Evolutionary conservation across 2,888 invertebrate genomes (phyloP).

Genomic region (Caenorhabditis zanzibari): DNA sequence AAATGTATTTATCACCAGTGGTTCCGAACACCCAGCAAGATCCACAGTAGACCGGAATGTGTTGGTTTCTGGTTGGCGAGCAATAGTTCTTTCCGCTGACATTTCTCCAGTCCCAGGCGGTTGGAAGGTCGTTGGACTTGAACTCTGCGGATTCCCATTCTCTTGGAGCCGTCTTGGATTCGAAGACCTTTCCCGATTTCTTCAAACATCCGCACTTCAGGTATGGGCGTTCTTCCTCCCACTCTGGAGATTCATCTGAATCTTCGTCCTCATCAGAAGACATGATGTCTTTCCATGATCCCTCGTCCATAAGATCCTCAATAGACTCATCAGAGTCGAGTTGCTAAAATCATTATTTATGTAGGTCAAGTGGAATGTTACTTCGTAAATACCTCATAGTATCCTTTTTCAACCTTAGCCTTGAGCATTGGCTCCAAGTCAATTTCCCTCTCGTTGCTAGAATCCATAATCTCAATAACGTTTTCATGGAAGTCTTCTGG

Average conservation of each 20-base stretch:
- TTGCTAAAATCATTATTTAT: neutral
- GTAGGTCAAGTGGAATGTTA: neutral
- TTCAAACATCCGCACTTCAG: conserved; percentile 68
- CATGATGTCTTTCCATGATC: conserved; percentile 22
- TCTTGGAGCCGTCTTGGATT: conserved; percentile 71
- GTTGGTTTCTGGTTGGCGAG: conserved; percentile 85
- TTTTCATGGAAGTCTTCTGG: conserved; percentile 43
- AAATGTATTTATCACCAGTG: too few species aligned
- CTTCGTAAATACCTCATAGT: conserved; percentile 32
- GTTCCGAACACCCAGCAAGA: conserved; percentile 86
- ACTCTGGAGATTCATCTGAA: conserved; percentile 29
- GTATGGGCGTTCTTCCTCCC: conserved; percentile 63
- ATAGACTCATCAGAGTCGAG: conserved; percentile 9
- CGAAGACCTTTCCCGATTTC: conserved; percentile 69
- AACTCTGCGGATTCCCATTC: conserved; percentile 79
- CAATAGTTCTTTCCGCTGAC: conserved; percentile 85
- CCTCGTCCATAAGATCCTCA: conserved; percentile 22
- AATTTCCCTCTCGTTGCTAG: conserved; percentile 54
- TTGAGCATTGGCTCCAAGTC: conserved; percentile 51
- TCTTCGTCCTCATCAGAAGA: too few species aligned
- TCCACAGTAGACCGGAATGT: conserved; percentile 85
- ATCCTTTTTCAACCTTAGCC: conserved; percentile 41
- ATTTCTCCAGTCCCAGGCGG: conserved; percentile 85
- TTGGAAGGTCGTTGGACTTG: conserved; percentile 80
- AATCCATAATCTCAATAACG: conserved; percentile 60